Base-by-base conservation (phyloP, 2,113 vertebrate genomes). In the Todiramphus chloris region DNA sequence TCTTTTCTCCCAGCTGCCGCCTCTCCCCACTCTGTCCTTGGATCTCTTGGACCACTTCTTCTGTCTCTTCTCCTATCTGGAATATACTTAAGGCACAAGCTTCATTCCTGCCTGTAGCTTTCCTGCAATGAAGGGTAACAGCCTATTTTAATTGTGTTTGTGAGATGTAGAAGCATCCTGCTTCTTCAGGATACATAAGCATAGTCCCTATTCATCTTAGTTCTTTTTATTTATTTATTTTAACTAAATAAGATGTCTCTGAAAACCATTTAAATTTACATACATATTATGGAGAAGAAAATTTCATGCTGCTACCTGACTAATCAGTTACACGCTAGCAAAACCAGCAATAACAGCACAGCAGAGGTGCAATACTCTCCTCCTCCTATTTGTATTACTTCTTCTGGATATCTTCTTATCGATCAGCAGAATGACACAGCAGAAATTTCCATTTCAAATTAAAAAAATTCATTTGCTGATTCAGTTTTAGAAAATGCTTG, bases 391-490 rank as follows among this genome's bases (percentile, higher is more conserved):
- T 55, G 10, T 70, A 41, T 58, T 79, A 56, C 13, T 87, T 24
- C 46, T 89, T 85, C 69, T 77, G 70, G n/a, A 37, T 67, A 88
- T n/a, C 12, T 83, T 84, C n/a, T 62, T 73, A 95, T 93, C 2
- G 70, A 89, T 91, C 46, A 59, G 44, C 58, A 83, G 44, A 87
- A 76, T 87, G 84, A 92, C 31, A 66, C 56, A 90, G 93, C 91
- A 95, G 80, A 90, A 92, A 93, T 95, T 93, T 93, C 66, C 77
- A 81, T 97, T 90, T 94, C 78, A 91, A 93, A 93, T 89, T 86
- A 5, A 83, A 69, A 72, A 67, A 55, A 76, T 27, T 90, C 2
- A 87, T 92, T 94, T 87, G 77, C 73, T 91, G 77, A 91, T 84
- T 87, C 81, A 50, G 58, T 89, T 91, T 89, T 50, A 73, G 37